Percentiles rank a stretch among this genome's conserved stretches.
Evolutionary conservation across 2,113 vertebrate genomes (phyloP).

Genomic region (Nicator chloris): DNA sequence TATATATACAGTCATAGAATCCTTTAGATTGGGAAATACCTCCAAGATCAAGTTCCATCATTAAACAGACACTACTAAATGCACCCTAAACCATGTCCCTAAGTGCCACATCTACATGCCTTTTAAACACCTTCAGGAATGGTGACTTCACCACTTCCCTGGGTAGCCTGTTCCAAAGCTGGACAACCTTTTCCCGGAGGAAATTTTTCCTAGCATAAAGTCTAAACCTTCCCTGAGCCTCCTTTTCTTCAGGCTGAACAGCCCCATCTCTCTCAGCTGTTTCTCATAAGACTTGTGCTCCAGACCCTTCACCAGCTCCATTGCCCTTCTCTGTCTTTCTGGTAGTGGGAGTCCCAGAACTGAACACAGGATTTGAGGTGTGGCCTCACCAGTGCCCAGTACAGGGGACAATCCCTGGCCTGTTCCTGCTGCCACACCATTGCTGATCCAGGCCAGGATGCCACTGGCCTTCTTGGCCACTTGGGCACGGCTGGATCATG

Average conservation of each 20-base stretch:
- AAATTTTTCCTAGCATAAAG: neutral
- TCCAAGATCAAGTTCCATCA: neutral
- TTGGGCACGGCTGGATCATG: neutral
- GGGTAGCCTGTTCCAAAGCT: neutral
- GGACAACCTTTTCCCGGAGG: neutral
- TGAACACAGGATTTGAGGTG: accelerated
- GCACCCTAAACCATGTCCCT: neutral
- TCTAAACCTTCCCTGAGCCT: neutral
- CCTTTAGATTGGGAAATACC: neutral
- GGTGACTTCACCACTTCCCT: neutral
- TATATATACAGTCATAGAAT: neutral
- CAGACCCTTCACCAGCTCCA: neutral
- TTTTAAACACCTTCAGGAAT: neutral
- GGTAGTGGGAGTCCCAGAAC: neutral
- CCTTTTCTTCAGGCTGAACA: neutral
- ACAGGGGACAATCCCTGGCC: neutral
- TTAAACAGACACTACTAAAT: neutral
- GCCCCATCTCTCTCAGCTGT: neutral
- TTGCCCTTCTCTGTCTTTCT: neutral
- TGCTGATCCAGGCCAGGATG: neutral
- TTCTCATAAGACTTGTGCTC: neutral
- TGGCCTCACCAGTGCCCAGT: neutral
- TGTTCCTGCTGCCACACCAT: neutral
- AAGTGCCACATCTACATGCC: neutral
- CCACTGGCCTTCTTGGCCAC: accelerated